Evolutionary conservation across 2,888 invertebrate genomes (phyloP).

Genomic region (Patella depressa): DNA sequence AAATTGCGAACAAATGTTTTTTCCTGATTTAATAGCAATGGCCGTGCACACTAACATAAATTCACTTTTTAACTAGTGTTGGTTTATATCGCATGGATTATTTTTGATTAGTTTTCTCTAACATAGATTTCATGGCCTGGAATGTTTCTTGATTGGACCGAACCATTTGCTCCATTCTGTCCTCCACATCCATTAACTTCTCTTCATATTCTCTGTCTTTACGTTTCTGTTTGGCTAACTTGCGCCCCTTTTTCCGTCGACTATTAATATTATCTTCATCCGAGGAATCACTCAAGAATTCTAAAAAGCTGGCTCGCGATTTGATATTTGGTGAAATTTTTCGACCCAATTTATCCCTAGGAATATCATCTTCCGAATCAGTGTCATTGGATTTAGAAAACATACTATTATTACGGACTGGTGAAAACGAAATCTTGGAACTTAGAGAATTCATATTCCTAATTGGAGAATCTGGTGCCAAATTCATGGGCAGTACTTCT

Average conservation of each 20-base stretch:
- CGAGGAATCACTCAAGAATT: not conserved
- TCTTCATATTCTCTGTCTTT: slow-evolving; percentile 8
- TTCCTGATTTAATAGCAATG: no score
- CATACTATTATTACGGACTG: not conserved
- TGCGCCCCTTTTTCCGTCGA: not conserved
- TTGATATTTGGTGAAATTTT: not conserved
- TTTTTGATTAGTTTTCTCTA: not conserved
- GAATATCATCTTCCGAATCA: not conserved
- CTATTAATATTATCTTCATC: not conserved
- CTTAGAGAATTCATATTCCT: no score
- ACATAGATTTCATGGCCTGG: slow-evolving; percentile 8
- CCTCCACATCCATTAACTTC: slow-evolving; percentile 25
- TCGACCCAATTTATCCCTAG: not conserved
- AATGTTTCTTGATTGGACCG: slow-evolving; percentile 14
- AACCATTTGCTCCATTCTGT: not conserved
- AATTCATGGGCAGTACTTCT: not conserved
- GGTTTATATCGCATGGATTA: slow-evolving; percentile 8
- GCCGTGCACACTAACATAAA: not conserved
- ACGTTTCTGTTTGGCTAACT: not conserved
- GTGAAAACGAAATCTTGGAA: not conserved
- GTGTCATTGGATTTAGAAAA: not conserved
- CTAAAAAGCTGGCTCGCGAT: not conserved
- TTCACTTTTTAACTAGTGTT: not conserved
- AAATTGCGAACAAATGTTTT: no score
- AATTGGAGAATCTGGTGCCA: not conserved